A percentile compares a stretch with the other conserved stretches of the same genome.
Evolutionary conservation across 2,797 vertebrate species (phyloP).

Genomic region (Anisognathus igniventris): DNA sequence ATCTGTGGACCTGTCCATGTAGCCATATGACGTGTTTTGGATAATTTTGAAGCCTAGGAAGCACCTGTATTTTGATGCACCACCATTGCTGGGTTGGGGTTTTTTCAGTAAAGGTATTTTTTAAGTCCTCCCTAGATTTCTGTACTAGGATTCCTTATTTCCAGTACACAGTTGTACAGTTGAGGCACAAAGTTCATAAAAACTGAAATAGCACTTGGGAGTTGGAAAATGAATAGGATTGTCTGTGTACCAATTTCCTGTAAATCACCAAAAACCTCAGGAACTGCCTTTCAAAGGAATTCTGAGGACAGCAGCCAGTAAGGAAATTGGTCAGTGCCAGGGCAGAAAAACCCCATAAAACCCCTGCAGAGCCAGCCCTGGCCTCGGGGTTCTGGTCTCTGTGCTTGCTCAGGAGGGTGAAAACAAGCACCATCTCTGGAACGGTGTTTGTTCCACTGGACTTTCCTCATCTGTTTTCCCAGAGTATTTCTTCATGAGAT

Average conservation of each 20-base stretch:
- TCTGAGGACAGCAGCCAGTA: slow-evolving; percentile 43
- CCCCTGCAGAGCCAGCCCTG: not conserved
- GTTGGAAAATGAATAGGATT: not conserved
- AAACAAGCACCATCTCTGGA: slow-evolving; percentile 27
- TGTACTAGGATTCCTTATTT: not conserved
- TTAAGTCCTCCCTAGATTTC: not conserved
- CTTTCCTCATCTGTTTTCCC: slow-evolving; percentile 40
- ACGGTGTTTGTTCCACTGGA: slow-evolving; percentile 31
- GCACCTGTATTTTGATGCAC: not conserved
- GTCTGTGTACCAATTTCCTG: slow-evolving; percentile 20
- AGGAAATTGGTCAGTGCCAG: slow-evolving; percentile 33
- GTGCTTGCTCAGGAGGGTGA: slow-evolving; percentile 20
- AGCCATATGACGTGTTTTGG: not conserved
- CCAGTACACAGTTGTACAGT: not conserved
- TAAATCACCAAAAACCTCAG: slow-evolving; percentile 29
- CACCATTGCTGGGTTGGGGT: not conserved
- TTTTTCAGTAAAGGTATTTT: not conserved
- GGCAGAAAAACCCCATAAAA: not conserved
- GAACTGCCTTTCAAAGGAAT: slow-evolving; percentile 32
- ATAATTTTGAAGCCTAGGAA: not conserved
- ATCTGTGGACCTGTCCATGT: not conserved
- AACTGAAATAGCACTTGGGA: slow-evolving; percentile 3
- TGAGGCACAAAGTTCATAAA: not conserved
- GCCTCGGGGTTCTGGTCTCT: not conserved
- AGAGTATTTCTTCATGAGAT: slow-evolving; percentile 38